phyloP scores from a whole-genome alignment of 2,888 invertebrate species.

The Synergus japonicus region DNA sequence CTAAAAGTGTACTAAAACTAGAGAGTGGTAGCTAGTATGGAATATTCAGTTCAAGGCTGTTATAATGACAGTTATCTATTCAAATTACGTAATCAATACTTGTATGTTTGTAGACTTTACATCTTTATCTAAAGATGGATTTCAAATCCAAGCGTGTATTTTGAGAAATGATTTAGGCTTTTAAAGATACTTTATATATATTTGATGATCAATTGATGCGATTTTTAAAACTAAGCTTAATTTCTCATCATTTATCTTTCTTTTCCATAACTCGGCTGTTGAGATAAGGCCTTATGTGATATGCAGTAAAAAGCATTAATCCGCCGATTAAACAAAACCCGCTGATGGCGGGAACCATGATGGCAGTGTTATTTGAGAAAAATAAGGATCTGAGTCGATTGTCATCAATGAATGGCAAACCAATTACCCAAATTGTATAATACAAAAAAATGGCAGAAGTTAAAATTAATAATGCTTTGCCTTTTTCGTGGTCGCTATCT shows the following conservation, averaged over 20 bases:
- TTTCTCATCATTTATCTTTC: constrained; percentile 40
- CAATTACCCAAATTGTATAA: constrained; percentile 83
- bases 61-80: neutral
- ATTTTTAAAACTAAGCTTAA: neutral
- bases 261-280: constrained; percentile 46
- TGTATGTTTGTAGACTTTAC: too few relatives aligned
- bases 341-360: constrained; percentile 81
- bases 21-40: neutral
- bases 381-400: constrained; percentile 79
- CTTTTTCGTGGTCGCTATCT: constrained; percentile 79
- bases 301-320: constrained; percentile 82
- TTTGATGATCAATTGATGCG: neutral
- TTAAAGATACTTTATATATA: neutral
- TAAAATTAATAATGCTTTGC: constrained; percentile 80
- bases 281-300: constrained; percentile 77
- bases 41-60: constrained; percentile 28
- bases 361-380: constrained; percentile 75
- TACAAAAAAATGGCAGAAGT: constrained; percentile 80
- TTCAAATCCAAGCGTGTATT: neutral
- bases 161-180: neutral
- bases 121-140: neutral
- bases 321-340: constrained; percentile 84
- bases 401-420: constrained; percentile 83
- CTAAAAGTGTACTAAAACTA: constrained; percentile 9
- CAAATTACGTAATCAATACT: too few relatives aligned